Percentiles rank a stretch among this genome's conserved stretches.
These are phyloP conservation scores for Micronycteris hirsuta DNA, from an alignment of 2,113 vertebrate species.

Conservation along the genomic window DNA sequence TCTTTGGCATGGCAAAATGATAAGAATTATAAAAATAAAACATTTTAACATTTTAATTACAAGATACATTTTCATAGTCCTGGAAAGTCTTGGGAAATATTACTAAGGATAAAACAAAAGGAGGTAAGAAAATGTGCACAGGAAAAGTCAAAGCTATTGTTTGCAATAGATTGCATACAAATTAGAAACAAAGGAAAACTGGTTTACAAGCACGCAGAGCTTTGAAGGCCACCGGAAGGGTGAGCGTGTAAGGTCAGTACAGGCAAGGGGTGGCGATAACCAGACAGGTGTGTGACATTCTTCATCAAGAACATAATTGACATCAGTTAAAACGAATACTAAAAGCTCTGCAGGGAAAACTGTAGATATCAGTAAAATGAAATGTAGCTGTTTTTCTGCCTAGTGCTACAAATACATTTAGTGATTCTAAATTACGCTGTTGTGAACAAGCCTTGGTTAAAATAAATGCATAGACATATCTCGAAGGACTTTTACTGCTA, in stretches of 20 bases:
- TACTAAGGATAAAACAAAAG: conserved; percentile 28
- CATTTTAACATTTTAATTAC: neutral
- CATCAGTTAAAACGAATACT: conserved; percentile 47
- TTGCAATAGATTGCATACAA: conserved; percentile 51
- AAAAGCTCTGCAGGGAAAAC: conserved; percentile 67
- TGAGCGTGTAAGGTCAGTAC: neutral
- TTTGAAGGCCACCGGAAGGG: conserved; percentile 58
- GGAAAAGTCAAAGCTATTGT: conserved; percentile 65
- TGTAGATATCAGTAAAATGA: conserved; percentile 69
- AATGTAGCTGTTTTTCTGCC: conserved; percentile 53
- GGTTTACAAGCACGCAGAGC: conserved; percentile 58
- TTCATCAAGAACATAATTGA: conserved; percentile 29
- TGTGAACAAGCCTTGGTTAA: neutral
- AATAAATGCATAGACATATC: neutral
- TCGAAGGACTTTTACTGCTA: neutral
- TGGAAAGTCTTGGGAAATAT: neutral
- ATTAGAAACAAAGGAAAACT: conserved; percentile 62
- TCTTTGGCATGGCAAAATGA: neutral
- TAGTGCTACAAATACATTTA: neutral
- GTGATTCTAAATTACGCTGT: neutral
- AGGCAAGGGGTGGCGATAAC: conserved; percentile 16
- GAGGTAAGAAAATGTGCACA: conserved; percentile 67
- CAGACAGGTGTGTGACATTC: conserved; percentile 46
- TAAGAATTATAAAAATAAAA: conserved; percentile 16
- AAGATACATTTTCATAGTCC: neutral